Evolutionary conservation across 2,797 vertebrate genomes (phyloP).

Genomic region (Anguilla pacifica): DNA sequence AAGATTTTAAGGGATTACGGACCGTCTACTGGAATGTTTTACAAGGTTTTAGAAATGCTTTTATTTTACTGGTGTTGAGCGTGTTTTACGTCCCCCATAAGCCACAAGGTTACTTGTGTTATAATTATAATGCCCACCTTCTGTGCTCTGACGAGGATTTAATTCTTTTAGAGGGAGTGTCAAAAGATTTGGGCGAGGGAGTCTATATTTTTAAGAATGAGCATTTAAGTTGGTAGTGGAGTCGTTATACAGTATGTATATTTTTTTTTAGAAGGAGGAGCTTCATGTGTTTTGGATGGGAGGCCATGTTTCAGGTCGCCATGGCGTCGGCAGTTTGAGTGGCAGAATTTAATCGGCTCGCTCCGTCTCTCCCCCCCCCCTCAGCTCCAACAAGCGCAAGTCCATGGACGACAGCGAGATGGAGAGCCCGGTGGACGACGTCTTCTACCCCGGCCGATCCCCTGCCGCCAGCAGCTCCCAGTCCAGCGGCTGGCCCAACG

Average conservation of each 20-base stretch:
- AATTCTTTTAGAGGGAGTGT: neutral
- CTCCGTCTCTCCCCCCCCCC: constrained; percentile 12
- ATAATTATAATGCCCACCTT: neutral
- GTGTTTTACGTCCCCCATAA: neutral
- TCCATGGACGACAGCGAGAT: constrained; percentile 94
- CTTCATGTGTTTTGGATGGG: neutral
- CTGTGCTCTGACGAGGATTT: neutral
- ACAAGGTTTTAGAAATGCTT: too few species aligned
- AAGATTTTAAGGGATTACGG: too few species aligned
- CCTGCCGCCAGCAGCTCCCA: constrained; percentile 93
- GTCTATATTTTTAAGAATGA: neutral
- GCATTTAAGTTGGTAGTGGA: too few species aligned
- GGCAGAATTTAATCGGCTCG: neutral
- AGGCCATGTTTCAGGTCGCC: neutral
- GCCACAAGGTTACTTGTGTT: neutral
- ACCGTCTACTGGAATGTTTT: too few species aligned
- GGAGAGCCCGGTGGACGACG: constrained; percentile 94
- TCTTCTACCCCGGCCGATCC: constrained; percentile 90
- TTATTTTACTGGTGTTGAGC: neutral
- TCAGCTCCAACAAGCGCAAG: constrained; percentile 90
- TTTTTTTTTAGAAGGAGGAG: neutral
- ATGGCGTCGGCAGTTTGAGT: too few species aligned
- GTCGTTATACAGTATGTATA: too few species aligned
- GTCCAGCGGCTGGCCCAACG: constrained; percentile 90
- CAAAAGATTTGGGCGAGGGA: neutral